Percentiles rank a stretch among this genome's conserved stretches.
These are phyloP conservation scores for Galendromus occidentalis DNA, from an alignment of 1,140 invertebrate genomes.

Conservation along the genomic window DNA sequence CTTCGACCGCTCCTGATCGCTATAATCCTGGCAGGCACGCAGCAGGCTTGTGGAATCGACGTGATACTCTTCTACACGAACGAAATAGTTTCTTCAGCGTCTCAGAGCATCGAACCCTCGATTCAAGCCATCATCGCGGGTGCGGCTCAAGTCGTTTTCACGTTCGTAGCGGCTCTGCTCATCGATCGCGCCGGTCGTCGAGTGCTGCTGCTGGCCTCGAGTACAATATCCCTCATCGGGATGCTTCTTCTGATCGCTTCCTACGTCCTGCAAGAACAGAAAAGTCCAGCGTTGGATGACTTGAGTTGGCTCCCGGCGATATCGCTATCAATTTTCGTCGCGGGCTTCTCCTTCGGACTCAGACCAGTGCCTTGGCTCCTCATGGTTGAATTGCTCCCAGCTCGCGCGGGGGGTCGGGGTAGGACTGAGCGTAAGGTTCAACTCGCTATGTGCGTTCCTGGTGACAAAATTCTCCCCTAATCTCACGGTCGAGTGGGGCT, in stretches of 20 bases:
- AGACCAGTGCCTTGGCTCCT: constrained; percentile 84
- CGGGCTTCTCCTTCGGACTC: constrained; percentile 70
- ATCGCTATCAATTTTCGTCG: constrained; percentile 60
- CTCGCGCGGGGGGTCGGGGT: constrained; percentile 65
- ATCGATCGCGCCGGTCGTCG: constrained; percentile 67
- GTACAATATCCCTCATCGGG: constrained; percentile 30
- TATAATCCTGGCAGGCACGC: constrained; percentile 73
- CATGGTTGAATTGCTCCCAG: constrained; percentile 72
- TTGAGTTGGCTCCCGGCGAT: constrained; percentile 58
- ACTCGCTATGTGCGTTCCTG: constrained; percentile 71
- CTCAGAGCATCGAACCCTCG: constrained; percentile 34
- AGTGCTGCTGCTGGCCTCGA: constrained; percentile 56
- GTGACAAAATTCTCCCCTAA: constrained; percentile 68
- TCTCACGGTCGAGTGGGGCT: constrained; percentile 41
- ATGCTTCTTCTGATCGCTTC: constrained; percentile 34
- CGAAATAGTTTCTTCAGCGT: constrained; percentile 49
- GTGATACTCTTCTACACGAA: constrained; percentile 80
- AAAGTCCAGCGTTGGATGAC: constrained; percentile 30
- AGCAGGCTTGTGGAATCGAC: constrained; percentile 77
- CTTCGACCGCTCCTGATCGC: constrained; percentile 52
- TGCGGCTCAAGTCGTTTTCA: constrained; percentile 65
- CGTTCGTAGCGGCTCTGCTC: constrained; percentile 55
- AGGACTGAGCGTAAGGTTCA: constrained; percentile 58
- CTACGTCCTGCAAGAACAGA: constrained; percentile 36
- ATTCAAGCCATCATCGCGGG: constrained; percentile 60